Evolutionary conservation across 1,140 invertebrate species (phyloP), one percentile per base, ranked within the genome.

Genomic region (Rhysida immarginata): DNA sequence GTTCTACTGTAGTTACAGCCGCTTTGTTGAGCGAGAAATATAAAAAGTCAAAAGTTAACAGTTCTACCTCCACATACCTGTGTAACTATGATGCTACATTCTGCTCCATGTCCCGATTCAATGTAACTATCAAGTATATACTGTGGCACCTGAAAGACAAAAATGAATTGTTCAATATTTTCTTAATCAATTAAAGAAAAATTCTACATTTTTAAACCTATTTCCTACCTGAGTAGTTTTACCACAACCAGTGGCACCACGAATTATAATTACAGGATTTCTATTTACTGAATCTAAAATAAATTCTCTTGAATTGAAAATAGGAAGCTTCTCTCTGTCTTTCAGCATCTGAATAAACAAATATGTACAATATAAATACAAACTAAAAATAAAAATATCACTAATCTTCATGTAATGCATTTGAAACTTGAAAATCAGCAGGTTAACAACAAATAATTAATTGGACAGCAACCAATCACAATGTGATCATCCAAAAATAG

Each of bases 61-160:
- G n/a, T n/a, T n/a, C n/a, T n/a, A n/a, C n/a, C n/a, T n/a, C n/a
- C n/a, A n/a, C 16, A 13, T 50, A 61, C 58, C 64, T 97, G 93
- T 0, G 94, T 97, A 14, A 95, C 85, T 57, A 90, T 83, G 49
- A 97, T 83, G 67, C 89, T 84, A 62, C 87, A 85, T 74, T 82
- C 81, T 25, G 82, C 81, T 54, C 87, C 82, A 70, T 86, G 81
- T 0, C 85, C 84, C 1, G 81, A 85, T n/a, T 81, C 77, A 20
- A 96, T 82, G 65, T 90, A 96, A 66, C 95, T 87, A 68, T 98
- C 94, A 48, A 99, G 68, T 63, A 99, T 94, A 67, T 91, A 97
- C 65, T 99, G 95, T 56, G 90, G 94, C 43, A 94, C 85, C 76
- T 89, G 78, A 26, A 59, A 41, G 54, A 51, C 26, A 55, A 16